Base-by-base conservation (phyloP, 2,797 vertebrate genomes). In the Tragelaphus eurycerus region DNA sequence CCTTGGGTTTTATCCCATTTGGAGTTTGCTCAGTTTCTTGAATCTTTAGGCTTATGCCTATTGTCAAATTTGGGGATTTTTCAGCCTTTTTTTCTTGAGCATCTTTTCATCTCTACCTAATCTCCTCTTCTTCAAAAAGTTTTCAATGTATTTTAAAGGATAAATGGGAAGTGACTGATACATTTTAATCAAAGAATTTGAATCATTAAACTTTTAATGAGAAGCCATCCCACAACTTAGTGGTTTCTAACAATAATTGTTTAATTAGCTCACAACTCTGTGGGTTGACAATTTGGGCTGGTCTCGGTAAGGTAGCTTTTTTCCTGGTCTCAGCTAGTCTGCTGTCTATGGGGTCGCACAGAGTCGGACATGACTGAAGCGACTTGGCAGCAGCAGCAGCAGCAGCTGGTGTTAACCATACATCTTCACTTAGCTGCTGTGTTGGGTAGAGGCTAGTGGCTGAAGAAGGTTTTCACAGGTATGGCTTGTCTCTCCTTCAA, bases 161-260 rank as follows among this genome's bases (percentile, higher is more conserved):
- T 81, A 86, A 59, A 90, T 17, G 19, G 27, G 52, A 90, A 93
- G 17, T 19, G 5, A 48, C 31, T 90, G 31, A 82, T 93, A 88
- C 15, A 43, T 90, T 91, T 94, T 90, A 86, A 81, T 86, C 23
- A 88, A 83, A 9, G 4, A 57, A n/a, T 1, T 54, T 87, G 19
- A 25, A 81, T 81, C 9, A 78, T 67, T 91, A 60, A 95, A n/a
- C 10, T 86, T 81, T 67, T 82, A 87, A 88, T 90, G 71, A 92
- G 67, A 79, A 90, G 78, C 5, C 23, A 62, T 48, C n/a, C 11
- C 8, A 86, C 11, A 89, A 74, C 3, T 60, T 93, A 83, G 71
- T 79, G 17, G 10, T 29, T 89, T 50, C 54, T 86, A 93, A 71
- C 11, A 92, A 34, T 6, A 92, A 23, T 21, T 23, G 79, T 52